These are phyloP conservation scores for Nephrotoma flavescens DNA, from an alignment of 2,888 invertebrate genomes.

Conservation along the genomic window DNA sequence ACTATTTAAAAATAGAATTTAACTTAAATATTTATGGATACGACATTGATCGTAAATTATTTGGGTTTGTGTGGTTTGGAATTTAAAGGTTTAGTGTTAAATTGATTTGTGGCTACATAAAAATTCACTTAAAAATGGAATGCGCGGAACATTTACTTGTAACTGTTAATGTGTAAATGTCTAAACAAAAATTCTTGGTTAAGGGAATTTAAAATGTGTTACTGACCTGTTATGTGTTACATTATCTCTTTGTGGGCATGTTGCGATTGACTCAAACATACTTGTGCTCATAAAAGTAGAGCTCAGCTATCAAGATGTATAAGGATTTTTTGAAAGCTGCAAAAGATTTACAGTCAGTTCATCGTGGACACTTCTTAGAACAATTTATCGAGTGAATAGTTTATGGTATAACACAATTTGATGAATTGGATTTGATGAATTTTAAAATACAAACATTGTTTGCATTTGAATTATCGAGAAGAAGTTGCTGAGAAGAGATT, in stretches of 20 bases:
- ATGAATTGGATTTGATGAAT: too few relatives aligned
- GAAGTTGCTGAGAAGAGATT: too few relatives aligned
- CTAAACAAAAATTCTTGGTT: background rate
- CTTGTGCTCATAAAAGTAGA: too few relatives aligned
- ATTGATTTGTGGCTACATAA: background rate
- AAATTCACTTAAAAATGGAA: background rate
- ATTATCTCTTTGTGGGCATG: background rate
- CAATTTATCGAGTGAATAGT: too few relatives aligned
- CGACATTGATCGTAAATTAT: background rate
- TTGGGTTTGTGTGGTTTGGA: background rate
- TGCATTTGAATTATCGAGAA: too few relatives aligned
- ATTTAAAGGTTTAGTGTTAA: background rate
- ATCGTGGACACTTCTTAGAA: too few relatives aligned
- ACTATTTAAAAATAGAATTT: background rate
- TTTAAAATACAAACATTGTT: too few relatives aligned
- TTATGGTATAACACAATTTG: too few relatives aligned
- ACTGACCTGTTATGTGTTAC: background rate
- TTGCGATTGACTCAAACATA: background rate
- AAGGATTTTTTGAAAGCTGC: too few relatives aligned
- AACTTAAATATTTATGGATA: background rate
- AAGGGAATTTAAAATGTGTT: background rate
- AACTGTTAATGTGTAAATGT: background rate
- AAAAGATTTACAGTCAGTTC: too few relatives aligned
- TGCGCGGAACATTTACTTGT: background rate
- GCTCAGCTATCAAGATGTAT: too few relatives aligned